These are phyloP conservation scores for Sipha maydis DNA, from an alignment of 2,888 invertebrate species.

Conservation along the genomic window DNA sequence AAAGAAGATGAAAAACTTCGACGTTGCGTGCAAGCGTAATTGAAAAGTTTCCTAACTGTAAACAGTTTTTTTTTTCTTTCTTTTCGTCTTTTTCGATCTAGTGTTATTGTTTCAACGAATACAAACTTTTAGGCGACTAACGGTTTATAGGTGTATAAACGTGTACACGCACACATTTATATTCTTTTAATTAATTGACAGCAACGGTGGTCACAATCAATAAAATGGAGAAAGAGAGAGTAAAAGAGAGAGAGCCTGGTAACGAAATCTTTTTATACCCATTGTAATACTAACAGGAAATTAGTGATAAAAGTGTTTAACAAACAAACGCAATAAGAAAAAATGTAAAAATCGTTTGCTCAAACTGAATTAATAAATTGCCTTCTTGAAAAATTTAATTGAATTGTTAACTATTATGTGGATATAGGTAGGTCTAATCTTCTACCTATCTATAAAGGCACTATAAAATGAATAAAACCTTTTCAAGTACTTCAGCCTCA, in stretches of 20 bases:
- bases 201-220: slow-evolving; percentile 16
- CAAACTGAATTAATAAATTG: neutral
- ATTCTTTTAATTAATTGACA: slow-evolving; percentile 44
- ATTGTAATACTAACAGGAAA: slow-evolving; percentile 16
- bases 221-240: neutral
- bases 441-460: too few relatives aligned
- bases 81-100: slow-evolving; percentile 33
- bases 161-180: neutral
- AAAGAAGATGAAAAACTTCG: slow-evolving; percentile 42
- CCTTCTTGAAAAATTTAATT: neutral
- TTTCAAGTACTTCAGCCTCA: too few relatives aligned
- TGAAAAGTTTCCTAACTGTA: slow-evolving; percentile 57
- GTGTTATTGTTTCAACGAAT: slow-evolving; percentile 50
- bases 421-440: too few relatives aligned
- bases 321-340: neutral
- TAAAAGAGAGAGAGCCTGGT: neutral
- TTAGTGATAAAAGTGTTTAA: slow-evolving; percentile 33
- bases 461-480: too few relatives aligned
- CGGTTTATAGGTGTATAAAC: neutral
- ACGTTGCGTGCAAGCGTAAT: slow-evolving; percentile 57
- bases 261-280: neutral
- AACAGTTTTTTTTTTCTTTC: slow-evolving; percentile 22
- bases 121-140: slow-evolving; percentile 42
- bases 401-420: neutral
- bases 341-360: slow-evolving; percentile 13